Evolutionary conservation across 2,888 invertebrate genomes (phyloP).

Genomic region (Candidula unifasciata): DNA sequence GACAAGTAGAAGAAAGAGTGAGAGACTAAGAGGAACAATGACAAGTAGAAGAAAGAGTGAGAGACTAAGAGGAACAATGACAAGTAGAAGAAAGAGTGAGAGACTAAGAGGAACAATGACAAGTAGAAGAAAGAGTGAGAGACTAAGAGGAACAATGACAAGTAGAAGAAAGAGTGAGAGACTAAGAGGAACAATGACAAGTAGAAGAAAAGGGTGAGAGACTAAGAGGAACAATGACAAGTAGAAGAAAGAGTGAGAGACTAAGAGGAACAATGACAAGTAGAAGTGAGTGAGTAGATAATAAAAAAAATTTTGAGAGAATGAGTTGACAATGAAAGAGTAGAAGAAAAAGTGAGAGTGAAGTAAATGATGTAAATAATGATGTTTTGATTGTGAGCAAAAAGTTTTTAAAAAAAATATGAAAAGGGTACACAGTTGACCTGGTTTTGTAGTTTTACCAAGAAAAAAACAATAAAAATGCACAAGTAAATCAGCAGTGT

Average conservation of each 20-base stretch:
- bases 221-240: background rate
- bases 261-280: background rate
- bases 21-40: too few species aligned
- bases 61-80: background rate
- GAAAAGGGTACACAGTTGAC: background rate
- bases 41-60: background rate
- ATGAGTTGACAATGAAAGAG: background rate
- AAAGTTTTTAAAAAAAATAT: background rate
- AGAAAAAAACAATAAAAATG: too few species aligned
- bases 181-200: background rate
- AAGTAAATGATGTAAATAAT: background rate
- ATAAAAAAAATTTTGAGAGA: background rate
- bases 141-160: too few species aligned
- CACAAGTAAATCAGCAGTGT: too few species aligned
- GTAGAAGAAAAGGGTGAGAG: too few species aligned
- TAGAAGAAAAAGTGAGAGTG: background rate
- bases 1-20: background rate
- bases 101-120: background rate
- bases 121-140: background rate
- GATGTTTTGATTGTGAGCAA: background rate
- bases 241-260: background rate
- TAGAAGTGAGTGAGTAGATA: background rate
- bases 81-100: background rate
- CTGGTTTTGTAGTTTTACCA: too few species aligned
- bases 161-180: background rate